phyloP scores from a whole-genome alignment of 2,797 vertebrate species.

The Chaenodraco wilsoni region DNA sequence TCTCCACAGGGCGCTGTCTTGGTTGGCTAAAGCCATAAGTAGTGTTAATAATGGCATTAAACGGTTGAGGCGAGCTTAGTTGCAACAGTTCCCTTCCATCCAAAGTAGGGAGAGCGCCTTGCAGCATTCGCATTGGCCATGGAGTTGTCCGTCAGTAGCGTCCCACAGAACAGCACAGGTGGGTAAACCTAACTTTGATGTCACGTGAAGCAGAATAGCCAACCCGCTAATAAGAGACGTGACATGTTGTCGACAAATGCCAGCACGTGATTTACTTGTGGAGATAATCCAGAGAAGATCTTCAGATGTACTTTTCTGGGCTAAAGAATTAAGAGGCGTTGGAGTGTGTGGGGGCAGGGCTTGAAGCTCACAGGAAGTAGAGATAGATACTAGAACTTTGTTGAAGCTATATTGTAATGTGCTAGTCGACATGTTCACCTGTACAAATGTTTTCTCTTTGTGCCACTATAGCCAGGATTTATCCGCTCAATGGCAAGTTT shows the following conservation, averaged over 20 bases:
- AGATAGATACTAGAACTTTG: conserved; percentile 40
- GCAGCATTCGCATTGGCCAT: conserved; percentile 73
- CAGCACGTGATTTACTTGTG: conserved; percentile 63
- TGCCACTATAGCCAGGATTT: conserved; percentile 33
- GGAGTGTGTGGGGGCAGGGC: conserved; percentile 33
- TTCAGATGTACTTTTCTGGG: conserved; percentile 75
- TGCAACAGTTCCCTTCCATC: conserved; percentile 67
- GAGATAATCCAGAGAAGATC: conserved; percentile 75
- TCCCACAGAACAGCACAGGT: conserved; percentile 79
- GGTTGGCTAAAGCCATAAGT: conserved; percentile 83
- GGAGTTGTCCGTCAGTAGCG: conserved; percentile 79
- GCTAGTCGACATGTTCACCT: conserved; percentile 49
- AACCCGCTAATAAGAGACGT: conserved; percentile 37
- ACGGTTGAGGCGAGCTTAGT: conserved; percentile 66
- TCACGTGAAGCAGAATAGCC: conserved; percentile 66
- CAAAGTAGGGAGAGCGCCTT: conserved; percentile 67
- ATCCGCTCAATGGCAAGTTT: conserved; percentile 14
- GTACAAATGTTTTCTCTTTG: conserved; percentile 31
- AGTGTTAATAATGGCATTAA: conserved; percentile 82
- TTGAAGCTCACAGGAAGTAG: conserved; percentile 30
- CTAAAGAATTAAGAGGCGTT: conserved; percentile 61
- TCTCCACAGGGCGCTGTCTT: conserved; percentile 63
- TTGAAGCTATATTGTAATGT: conserved; percentile 54
- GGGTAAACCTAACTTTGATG: conserved; percentile 62
- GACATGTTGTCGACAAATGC: conserved; percentile 40